A percentile compares a stretch with the other conserved stretches of the same genome.
Evolutionary conservation across 2,888 invertebrate genomes (phyloP).

Genomic region (Andricus curvator): DNA sequence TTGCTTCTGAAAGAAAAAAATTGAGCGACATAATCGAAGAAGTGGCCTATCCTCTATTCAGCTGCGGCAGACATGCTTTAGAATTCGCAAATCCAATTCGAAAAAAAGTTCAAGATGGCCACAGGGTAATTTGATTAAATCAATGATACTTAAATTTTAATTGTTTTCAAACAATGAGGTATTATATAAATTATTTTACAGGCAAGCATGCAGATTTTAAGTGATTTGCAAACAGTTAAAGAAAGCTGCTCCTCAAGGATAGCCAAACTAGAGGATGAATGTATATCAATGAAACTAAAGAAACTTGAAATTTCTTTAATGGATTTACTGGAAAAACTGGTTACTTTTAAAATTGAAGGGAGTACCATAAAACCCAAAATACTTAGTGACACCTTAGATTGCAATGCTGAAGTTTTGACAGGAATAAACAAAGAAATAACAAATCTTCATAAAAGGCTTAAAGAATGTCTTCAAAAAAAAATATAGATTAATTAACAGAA

Average conservation of each 20-base stretch:
- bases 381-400: slow-evolving; percentile 16
- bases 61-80: background rate
- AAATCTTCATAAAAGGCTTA: background rate
- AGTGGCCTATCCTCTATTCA: slow-evolving; percentile 1
- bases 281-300: background rate
- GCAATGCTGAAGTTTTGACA: slow-evolving; percentile 6
- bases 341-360: slow-evolving; percentile 12
- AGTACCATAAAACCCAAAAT: background rate
- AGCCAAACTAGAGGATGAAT: background rate
- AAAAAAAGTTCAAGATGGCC: background rate
- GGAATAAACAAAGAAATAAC: slow-evolving; percentile 37
- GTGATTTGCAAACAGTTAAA: slow-evolving; percentile 8
- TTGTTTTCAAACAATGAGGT: no score
- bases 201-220: slow-evolving; percentile 6
- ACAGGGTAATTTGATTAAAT: background rate
- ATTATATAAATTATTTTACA: background rate
- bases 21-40: background rate
- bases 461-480: background rate
- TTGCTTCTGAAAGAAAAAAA: slow-evolving; percentile 1
- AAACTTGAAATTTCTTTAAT: slow-evolving; percentile 6
- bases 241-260: background rate
- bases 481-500: no score
- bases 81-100: slow-evolving; percentile 18
- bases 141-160: no score
- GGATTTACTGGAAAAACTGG: background rate